Base-by-base conservation (phyloP, 2,888 invertebrate species). In the Drosophila antonietae region DNA sequence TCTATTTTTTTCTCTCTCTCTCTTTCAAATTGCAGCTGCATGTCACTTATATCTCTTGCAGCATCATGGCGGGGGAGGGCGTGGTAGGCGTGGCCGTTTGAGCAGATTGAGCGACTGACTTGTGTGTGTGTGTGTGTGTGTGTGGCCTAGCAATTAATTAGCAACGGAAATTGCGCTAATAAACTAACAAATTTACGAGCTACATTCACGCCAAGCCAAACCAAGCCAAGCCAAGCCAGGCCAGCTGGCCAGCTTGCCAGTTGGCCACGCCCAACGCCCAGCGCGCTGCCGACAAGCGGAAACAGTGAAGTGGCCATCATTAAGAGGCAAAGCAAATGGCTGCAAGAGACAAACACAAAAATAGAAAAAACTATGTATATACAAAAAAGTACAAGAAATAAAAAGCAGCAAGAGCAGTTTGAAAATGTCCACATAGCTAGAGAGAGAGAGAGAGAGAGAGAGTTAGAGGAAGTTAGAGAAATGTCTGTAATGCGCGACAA, bases 111-210 rank as follows among this genome's bases (percentile, higher is more conserved):
- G 46, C 46, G 28, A 23, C 46, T 35, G 20, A 12, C 39, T 15
- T 68, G 62, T 63, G 49, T 68, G 67, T n/a, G n/a, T n/a, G n/a
- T 74, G 70, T 60, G 62, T 66, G 46, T 68, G 70, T 74, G 70
- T 60, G 60, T 63, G 68, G 81, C 74, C 78, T 83, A 81, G 78
- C 80, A 88, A 88, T 88, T 88, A 88, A 88, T 88, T 88, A 89
- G 88, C 78, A 87, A 83, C 85, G 83, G 88, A 85, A 88, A 89
- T 89, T 83, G 87, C 78, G 76, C 89, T 88, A 88, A 88, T 88
- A 88, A 88, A 88, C 88, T 85, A 83, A 85, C 89, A 89, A 87
- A 83, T 89, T 89, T 89, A 88, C 88, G 89, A 88, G 84, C 87
- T 75, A 67, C 81, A 78, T 82, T 87, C 85, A 87, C 88, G 84